A percentile compares a stretch with the other conserved stretches of the same genome.
Conservation (phyloP, 2,888 invertebrate species). For the Drosophila kambysellisi region DNA sequence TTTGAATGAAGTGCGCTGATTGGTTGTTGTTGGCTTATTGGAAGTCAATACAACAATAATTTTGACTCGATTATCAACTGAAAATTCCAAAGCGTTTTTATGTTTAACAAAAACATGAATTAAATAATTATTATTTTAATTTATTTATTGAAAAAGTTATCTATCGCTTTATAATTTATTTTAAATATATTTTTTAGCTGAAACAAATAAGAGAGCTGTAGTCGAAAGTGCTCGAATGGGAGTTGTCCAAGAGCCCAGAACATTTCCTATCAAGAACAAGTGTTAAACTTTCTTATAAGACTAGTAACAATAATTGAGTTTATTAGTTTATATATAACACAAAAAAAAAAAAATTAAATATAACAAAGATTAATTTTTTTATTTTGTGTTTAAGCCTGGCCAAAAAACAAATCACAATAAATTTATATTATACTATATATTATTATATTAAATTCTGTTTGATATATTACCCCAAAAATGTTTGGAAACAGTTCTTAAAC, state of each 20-base stretch:
- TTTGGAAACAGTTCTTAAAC: too few relatives aligned
- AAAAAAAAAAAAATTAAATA: rapidly evolving
- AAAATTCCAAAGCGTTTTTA: conserved; percentile 6
- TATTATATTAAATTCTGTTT: too few relatives aligned
- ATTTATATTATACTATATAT: too few relatives aligned
- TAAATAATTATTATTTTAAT: background rate
- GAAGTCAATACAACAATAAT: conserved; percentile 31
- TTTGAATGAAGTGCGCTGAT: conserved; percentile 63
- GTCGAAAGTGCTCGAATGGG: background rate
- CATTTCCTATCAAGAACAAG: rapidly evolving
- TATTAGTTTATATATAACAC: rapidly evolving
- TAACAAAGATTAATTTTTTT: background rate
- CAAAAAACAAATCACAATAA: too few relatives aligned
- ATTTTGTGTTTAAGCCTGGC: too few relatives aligned
- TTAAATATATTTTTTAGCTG: background rate
- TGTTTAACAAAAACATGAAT: background rate
- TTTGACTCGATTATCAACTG: conserved; percentile 1
- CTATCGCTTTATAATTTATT: background rate
- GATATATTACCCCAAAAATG: too few relatives aligned
- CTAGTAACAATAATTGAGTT: background rate
- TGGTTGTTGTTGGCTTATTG: conserved; percentile 28
- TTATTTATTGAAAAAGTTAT: background rate
- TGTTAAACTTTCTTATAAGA: background rate
- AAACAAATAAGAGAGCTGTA: background rate
- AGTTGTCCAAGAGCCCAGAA: background rate